phyloP scores from a whole-genome alignment of 2,797 vertebrate genomes.

The Dicrostonyx torquatus region DNA sequence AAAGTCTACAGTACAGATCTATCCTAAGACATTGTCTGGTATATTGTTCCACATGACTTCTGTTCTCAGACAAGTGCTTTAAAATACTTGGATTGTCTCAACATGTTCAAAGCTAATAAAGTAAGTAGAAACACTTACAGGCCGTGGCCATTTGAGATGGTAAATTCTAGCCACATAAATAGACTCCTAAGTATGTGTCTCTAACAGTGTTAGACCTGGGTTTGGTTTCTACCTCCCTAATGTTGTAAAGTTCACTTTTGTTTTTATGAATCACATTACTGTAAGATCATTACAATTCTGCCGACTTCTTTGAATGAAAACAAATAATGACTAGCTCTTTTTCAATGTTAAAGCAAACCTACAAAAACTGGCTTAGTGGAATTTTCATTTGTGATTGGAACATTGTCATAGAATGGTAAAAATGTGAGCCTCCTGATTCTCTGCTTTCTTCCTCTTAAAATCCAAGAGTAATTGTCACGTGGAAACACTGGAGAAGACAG shows the following conservation, averaged over 20 bases:
- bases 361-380: slow-evolving; percentile 59
- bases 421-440: slow-evolving; percentile 15
- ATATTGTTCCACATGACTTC: slow-evolving; percentile 82
- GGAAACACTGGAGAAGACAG: slow-evolving; percentile 3
- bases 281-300: slow-evolving; percentile 67
- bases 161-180: slow-evolving; percentile 82
- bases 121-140: slow-evolving; percentile 77
- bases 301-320: slow-evolving; percentile 62
- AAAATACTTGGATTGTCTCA: slow-evolving; percentile 81
- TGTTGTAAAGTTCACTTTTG: slow-evolving; percentile 71
- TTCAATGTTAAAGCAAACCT: slow-evolving; percentile 52
- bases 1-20: slow-evolving; percentile 77
- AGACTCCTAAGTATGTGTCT: slow-evolving; percentile 57
- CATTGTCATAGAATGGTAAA: slow-evolving; percentile 46
- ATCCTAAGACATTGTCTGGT: slow-evolving; percentile 75
- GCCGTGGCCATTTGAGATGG: slow-evolving; percentile 79
- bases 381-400: slow-evolving; percentile 54
- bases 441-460: slow-evolving; percentile 51
- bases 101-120: slow-evolving; percentile 79
- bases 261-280: slow-evolving; percentile 67
- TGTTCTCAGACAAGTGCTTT: slow-evolving; percentile 76
- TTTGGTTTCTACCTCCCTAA: slow-evolving; percentile 78
- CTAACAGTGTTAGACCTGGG: slow-evolving; percentile 73
- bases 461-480: slow-evolving; percentile 38
- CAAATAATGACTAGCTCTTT: slow-evolving; percentile 64